phyloP scores from a whole-genome alignment of 2,113 vertebrate genomes.

The Tursiops truncatus region DNA sequence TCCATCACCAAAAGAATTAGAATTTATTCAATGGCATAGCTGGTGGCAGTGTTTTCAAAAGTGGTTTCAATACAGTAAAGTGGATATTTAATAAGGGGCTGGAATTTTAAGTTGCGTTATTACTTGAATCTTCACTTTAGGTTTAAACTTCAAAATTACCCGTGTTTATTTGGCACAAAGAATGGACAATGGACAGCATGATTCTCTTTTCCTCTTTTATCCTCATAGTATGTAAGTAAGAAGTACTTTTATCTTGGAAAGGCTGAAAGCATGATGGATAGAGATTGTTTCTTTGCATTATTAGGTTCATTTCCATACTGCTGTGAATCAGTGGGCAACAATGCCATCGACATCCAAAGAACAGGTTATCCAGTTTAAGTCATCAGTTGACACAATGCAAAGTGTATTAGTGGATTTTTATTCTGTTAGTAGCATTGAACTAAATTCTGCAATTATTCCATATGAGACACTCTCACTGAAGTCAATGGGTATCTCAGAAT shows the following conservation, averaged over 20 bases:
- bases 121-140: not conserved
- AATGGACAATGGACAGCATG: not conserved
- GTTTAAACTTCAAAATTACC: slow-evolving; percentile 49
- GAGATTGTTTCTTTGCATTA: slow-evolving; percentile 64
- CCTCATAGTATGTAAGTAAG: not conserved
- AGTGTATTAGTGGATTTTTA: slow-evolving; percentile 1
- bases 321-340: slow-evolving; percentile 49
- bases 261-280: slow-evolving; percentile 34
- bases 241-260: slow-evolving; percentile 46
- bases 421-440: slow-evolving; percentile 27
- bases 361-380: slow-evolving; percentile 30
- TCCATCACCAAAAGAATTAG: not conserved
- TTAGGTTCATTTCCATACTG: slow-evolving; percentile 54
- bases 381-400: slow-evolving; percentile 33
- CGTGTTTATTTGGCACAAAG: not conserved
- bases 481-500: slow-evolving; percentile 76
- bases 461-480: slow-evolving; percentile 69
- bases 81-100: not conserved
- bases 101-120: not conserved
- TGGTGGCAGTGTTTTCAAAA: not conserved
- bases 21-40: not conserved
- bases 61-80: not conserved
- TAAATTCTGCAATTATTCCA: slow-evolving; percentile 75
- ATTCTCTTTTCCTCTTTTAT: slow-evolving; percentile 8
- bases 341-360: not conserved